Percentiles rank a stretch among this genome's conserved stretches.
Conservation (phyloP, 1,140 invertebrate genomes). For the Akabosia matsudoensis region DNA sequence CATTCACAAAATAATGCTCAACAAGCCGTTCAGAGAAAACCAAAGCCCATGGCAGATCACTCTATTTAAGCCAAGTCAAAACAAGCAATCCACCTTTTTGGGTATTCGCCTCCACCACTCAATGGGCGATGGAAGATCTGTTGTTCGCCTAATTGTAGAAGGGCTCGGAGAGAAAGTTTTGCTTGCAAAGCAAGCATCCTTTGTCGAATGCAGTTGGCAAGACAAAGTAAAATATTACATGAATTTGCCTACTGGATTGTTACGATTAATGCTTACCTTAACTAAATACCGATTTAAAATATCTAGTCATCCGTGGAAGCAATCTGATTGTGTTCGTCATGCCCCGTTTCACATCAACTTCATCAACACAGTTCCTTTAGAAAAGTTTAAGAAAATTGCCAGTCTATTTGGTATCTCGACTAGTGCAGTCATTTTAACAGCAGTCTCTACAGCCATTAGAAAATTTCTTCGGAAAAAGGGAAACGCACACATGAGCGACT, state of each 20-base stretch:
- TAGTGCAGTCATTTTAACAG: not conserved
- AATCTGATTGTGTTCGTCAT: not conserved
- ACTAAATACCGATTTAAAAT: not conserved
- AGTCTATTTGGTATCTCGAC: not conserved
- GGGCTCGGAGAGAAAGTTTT: not conserved
- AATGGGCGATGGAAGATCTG: not conserved
- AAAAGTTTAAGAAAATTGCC: not conserved
- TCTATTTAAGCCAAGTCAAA: not conserved
- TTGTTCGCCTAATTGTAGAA: not conserved
- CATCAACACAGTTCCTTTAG: not conserved
- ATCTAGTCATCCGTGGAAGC: not conserved
- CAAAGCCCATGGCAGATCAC: not conserved
- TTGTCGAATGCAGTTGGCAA: not conserved
- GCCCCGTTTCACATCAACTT: not conserved
- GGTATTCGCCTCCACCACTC: not conserved
- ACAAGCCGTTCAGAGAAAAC: not conserved
- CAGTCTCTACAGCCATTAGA: not conserved
- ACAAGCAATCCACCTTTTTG: not conserved
- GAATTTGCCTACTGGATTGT: not conserved
- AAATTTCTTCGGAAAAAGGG: not conserved
- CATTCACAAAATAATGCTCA: not conserved
- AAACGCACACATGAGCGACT: not conserved
- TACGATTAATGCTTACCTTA: not conserved
- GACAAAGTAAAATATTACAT: not conserved
- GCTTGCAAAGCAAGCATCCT: not conserved